Percentiles rank a stretch among this genome's conserved stretches.
Evolutionary conservation across 2,113 vertebrate species (phyloP).

Genomic region (Stegastes partitus): DNA sequence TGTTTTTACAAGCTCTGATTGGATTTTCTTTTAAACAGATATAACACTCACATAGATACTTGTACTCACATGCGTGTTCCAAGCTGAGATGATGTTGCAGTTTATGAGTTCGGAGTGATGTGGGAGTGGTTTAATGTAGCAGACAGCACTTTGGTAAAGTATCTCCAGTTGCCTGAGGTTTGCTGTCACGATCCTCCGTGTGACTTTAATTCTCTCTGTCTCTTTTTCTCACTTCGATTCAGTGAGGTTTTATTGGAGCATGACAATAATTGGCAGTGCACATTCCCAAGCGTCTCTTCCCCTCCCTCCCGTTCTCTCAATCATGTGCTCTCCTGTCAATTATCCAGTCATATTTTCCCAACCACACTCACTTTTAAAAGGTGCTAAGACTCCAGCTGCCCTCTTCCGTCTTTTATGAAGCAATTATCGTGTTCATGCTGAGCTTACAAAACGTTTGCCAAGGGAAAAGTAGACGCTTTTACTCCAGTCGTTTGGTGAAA

Average conservation of each 20-base stretch:
- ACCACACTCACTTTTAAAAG: conserved; percentile 10
- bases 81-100: neutral
- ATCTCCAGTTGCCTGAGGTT: neutral
- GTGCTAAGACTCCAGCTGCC: conserved; percentile 6
- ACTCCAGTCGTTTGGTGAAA: neutral
- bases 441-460: neutral
- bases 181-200: neutral
- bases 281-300: neutral
- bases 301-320: neutral
- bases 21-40: neutral
- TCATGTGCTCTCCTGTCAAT: conserved; percentile 21
- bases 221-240: neutral
- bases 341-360: conserved; percentile 6
- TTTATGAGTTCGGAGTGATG: neutral
- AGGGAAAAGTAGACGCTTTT: neutral
- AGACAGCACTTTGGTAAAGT: neutral
- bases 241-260: conserved; percentile 10
- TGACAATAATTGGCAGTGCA: neutral
- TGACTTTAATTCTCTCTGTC: neutral
- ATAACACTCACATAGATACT: too few species aligned
- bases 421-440: conserved; percentile 30
- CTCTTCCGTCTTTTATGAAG: conserved; percentile 14
- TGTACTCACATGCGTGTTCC: neutral
- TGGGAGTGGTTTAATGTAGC: neutral
- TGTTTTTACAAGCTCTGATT: too few species aligned